phyloP scores from a whole-genome alignment of 2,888 invertebrate genomes.

The Dynastes hyllus region DNA sequence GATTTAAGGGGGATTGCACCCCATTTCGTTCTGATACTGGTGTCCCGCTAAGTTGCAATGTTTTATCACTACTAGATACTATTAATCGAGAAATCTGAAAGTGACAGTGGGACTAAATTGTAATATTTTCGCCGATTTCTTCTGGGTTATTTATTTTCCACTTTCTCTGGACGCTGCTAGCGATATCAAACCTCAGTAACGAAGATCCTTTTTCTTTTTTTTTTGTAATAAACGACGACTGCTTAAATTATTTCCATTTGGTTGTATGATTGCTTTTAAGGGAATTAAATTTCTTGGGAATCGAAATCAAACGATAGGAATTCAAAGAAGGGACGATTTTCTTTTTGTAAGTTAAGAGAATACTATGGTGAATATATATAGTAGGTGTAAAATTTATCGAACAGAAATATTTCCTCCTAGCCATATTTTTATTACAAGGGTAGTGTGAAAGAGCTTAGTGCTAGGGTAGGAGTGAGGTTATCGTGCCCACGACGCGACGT shows the following conservation, averaged over 20 bases:
- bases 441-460: too few species aligned
- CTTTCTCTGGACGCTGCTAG: slow-evolving; percentile 55
- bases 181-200: slow-evolving; percentile 51
- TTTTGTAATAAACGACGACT: neutral
- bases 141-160: slow-evolving; percentile 56
- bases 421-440: too few species aligned
- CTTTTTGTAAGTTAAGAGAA: too few species aligned
- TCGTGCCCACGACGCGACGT: too few species aligned
- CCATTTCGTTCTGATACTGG: slow-evolving; percentile 54
- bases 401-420: too few species aligned
- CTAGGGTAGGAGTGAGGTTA: too few species aligned
- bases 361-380: too few species aligned
- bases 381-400: too few species aligned
- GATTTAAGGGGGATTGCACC: slow-evolving; percentile 49
- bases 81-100: slow-evolving; percentile 58
- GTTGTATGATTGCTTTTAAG: slow-evolving; percentile 47
- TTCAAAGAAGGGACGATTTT: too few species aligned
- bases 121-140: slow-evolving; percentile 57
- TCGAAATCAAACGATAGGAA: slow-evolving; percentile 23
- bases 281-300: slow-evolving; percentile 35
- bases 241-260: slow-evolving; percentile 33
- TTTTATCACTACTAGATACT: slow-evolving; percentile 58
- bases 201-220: neutral
- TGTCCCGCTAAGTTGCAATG: slow-evolving; percentile 53
- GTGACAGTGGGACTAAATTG: slow-evolving; percentile 58